phyloP scores from a whole-genome alignment of 2,113 vertebrate genomes.

The Connochaetes taurinus region DNA sequence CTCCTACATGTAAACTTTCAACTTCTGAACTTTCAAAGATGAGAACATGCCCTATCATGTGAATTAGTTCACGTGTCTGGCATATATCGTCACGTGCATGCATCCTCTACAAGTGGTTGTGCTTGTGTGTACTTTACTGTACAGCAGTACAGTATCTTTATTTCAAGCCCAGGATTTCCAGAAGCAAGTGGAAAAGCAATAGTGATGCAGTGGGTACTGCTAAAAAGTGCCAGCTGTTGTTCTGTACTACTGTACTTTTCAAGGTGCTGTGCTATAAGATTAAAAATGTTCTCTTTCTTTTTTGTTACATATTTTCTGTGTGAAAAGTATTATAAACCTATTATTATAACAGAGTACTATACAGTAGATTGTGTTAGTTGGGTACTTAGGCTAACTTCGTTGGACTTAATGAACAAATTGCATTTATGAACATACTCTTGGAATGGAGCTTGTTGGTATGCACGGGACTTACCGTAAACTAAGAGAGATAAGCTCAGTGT shows the following conservation, averaged over 20 bases:
- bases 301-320: neutral
- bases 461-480: neutral
- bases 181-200: neutral
- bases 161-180: neutral
- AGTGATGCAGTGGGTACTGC: neutral
- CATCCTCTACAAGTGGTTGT: neutral
- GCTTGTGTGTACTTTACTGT: neutral
- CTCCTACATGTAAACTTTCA: neutral
- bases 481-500: neutral
- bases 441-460: neutral
- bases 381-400: neutral
- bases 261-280: neutral
- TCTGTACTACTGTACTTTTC: neutral
- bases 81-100: accelerated
- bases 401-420: neutral
- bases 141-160: neutral
- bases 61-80: neutral
- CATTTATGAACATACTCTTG: neutral
- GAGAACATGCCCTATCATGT: neutral
- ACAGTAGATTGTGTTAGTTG: neutral
- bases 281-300: neutral
- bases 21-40: neutral
- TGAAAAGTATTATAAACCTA: neutral
- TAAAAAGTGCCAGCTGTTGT: neutral
- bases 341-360: neutral